phyloP scores from a whole-genome alignment of 2,888 invertebrate species.

The Eustalomyia histrio region DNA sequence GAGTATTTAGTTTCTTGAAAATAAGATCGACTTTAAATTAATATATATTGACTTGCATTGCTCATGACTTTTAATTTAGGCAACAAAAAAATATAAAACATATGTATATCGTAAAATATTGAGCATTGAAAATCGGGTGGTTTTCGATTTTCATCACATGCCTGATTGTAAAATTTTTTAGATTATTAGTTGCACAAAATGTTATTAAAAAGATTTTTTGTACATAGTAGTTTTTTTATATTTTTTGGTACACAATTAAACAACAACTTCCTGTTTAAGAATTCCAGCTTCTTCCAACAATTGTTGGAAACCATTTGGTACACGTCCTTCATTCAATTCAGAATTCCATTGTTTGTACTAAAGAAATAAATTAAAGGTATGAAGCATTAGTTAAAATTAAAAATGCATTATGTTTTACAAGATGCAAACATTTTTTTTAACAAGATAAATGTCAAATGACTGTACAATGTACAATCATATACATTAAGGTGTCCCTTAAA shows the following conservation, averaged over 20 bases:
- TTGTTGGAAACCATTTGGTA: slow-evolving; percentile 89
- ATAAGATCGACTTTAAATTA: no score
- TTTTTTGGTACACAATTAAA: slow-evolving; percentile 54
- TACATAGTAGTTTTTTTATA: background rate
- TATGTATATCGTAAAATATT: no score
- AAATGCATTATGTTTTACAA: background rate
- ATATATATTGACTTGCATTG: no score
- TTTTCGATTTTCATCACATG: no score
- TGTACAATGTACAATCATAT: no score
- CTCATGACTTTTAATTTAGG: no score
- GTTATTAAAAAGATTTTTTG: background rate
- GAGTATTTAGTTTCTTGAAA: no score
- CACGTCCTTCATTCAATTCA: slow-evolving; percentile 89
- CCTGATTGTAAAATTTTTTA: background rate
- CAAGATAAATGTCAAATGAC: no score
- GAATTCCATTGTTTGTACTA: slow-evolving; percentile 90
- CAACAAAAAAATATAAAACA: no score
- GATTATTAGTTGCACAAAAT: background rate
- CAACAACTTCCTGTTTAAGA: slow-evolving; percentile 83
- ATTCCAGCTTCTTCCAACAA: slow-evolving; percentile 87
- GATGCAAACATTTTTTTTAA: no score
- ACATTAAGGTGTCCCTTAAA: no score
- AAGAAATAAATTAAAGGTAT: slow-evolving; percentile 72
- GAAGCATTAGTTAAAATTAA: background rate
- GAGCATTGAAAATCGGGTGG: no score